Evolutionary conservation across 2,888 invertebrate genomes (phyloP), one percentile per base, ranked within the genome.

Genomic region (Spilarctia lutea): DNA sequence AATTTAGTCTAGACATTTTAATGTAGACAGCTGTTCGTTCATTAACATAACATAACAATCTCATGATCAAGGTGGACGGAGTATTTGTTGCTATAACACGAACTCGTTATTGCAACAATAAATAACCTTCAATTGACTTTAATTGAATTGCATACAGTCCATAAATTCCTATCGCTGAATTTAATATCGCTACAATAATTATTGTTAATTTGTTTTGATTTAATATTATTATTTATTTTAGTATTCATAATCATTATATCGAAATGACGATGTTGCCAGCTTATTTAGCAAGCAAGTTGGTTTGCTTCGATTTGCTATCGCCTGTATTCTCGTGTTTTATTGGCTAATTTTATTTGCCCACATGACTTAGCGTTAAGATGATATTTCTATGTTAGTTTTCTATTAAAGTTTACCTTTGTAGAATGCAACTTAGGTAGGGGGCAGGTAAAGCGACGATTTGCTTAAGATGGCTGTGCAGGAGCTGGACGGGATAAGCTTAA

Each of bases 71-170:
- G 45, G 42, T 1, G n/a, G 63, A 30, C 27, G n/a, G n/a, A 60
- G 42, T 30, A 7, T 27, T 35, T 33, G 18, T 56, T 3, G 24
- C 7, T 45, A 45, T 2, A 16, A 27, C 20, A 66, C 52, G 16
- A n/a, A 16, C 52, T 24, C 65, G 24, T 30, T 65, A 39, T 48
- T 69, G 52, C 39, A 69, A 52, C 69, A 48, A 56, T 10, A 56
- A 48, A 73, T 35, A 69, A 69, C 69, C 68, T 73, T 73, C 73
- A 65, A 65, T 72, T 69, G 35, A 39, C 6, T 65, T 68, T 42
- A 60, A 70, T 71, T 56, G 56, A 20, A 71, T 33, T 66, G 56
- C 65, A 71, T 24, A 65, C n/a, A 24, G 42, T 65, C 42, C 10
- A 63, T 35, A 30, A 68, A 24, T 60, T 24, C 27, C 4, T 63